A percentile compares a stretch with the other conserved stretches of the same genome.
Conservation (phyloP, 2,113 vertebrate genomes). For the Puffinus mauretanicus region DNA sequence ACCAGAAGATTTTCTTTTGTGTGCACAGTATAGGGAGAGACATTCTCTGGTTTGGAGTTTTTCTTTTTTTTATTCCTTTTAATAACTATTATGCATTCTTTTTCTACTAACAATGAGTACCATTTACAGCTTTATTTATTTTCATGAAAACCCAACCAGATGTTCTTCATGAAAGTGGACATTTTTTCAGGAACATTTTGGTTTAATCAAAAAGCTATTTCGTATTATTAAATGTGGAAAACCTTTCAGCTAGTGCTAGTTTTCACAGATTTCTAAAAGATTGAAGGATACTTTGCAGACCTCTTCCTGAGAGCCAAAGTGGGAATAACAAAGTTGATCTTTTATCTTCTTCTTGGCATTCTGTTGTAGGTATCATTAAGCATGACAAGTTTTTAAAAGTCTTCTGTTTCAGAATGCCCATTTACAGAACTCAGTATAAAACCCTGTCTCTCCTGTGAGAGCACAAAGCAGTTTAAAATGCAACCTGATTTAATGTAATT, state of each 20-base stretch:
- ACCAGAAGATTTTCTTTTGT: not conserved
- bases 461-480: conserved; percentile 35
- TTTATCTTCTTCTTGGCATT: conserved; percentile 54
- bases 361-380: conserved; percentile 56
- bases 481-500: conserved; percentile 60
- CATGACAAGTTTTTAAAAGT: conserved; percentile 43
- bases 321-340: conserved; percentile 37
- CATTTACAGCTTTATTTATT: not conserved
- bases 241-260: not conserved
- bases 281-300: conserved; percentile 10
- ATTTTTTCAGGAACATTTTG: not conserved
- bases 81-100: not conserved
- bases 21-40: not conserved
- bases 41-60: not conserved
- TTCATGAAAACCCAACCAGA: not conserved
- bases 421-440: conserved; percentile 33
- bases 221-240: not conserved
- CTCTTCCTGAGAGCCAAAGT: conserved; percentile 26
- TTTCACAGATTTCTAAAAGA: conserved; percentile 34
- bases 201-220: conserved; percentile 17
- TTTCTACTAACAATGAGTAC: not conserved
- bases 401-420: conserved; percentile 39
- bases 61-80: not conserved
- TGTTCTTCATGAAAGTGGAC: not conserved
- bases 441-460: not conserved